phyloP scores from a whole-genome alignment of 92 coral and sea anemone genomes.

The Bergia puertoricense region DNA sequence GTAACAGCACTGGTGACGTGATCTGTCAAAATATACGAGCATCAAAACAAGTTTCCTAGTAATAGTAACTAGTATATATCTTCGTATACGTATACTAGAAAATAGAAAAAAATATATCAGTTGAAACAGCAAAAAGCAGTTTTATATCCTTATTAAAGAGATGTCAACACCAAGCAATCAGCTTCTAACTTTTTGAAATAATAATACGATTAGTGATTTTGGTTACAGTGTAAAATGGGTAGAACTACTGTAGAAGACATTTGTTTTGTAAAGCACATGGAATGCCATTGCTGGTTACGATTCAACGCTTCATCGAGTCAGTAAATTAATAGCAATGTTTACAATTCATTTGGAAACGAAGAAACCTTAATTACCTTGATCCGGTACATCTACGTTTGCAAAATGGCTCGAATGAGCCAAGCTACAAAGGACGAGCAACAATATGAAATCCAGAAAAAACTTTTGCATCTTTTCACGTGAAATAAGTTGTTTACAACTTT shows the following conservation, averaged over 20 bases:
- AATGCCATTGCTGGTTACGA: constrained; percentile 6
- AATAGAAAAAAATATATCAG: background rate
- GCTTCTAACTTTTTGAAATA: no score
- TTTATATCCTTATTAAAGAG: background rate
- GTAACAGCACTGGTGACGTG: no score
- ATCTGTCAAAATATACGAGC: background rate
- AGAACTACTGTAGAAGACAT: background rate
- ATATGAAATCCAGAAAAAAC: background rate
- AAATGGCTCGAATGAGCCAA: constrained; percentile 28
- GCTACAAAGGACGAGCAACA: background rate
- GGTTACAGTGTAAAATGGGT: background rate
- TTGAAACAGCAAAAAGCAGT: no score
- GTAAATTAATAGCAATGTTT: background rate
- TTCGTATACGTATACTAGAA: no score
- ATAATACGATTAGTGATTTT: background rate
- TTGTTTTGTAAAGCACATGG: background rate
- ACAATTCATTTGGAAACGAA: background rate
- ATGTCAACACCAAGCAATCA: background rate
- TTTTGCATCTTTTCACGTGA: background rate
- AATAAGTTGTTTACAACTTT: background rate
- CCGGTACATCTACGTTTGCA: constrained; percentile 32
- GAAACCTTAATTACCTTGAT: constrained; percentile 18
- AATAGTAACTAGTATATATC: no score
- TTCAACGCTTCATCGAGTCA: constrained; percentile 4
- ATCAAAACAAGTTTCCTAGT: background rate